Base-by-base conservation (phyloP, 2,113 vertebrate genomes). In the Numenius arquata region DNA sequence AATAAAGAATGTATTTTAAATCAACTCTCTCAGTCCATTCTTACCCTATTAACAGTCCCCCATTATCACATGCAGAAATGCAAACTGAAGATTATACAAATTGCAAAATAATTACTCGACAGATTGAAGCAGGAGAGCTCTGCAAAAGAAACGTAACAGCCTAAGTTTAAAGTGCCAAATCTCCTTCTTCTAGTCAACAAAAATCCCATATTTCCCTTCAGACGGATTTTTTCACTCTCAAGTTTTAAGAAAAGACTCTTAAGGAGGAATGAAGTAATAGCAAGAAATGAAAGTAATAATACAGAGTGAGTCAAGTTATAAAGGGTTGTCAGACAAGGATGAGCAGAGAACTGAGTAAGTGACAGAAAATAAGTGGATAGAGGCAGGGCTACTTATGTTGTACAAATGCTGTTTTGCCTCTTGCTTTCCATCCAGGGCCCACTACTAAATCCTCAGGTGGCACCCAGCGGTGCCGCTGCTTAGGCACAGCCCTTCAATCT, bases 381-480 rank as follows among this genome's bases (percentile, higher is more conserved):
- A 62, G 73, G 43, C n/a, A 52, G 55, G 13, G 26, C 56, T 58
- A 13, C 26, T 34, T 20, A 6, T 0, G 4, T 9, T 14, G 27
- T 18, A 67, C 68, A 45, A 62, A 34, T 8, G 23, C 12, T 18
- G 7, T 10, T 53, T 14, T 63, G 19, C 27, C 17, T 75, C 61
- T 22, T 25, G 32, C 36, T 63, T 32, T 53, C 30, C 16, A 25
- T 19, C n/a, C 5, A 27, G 20, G 13, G n/a, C 15, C n/a, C 38
- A 4, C 30, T 9, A 27, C 55, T 56, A 6, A 43, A 27, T 12
- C 11, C 8, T 19, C 32, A 29, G 34, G 10, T 30, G 53, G n/a
- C 4, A 48, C 2, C 4, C 23, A 29, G 23, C 4, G 0, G 11
- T 20, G 34, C 14, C 22, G 14, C 53, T 40, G 56, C 41, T n/a